Conservation (phyloP, 2,113 vertebrate species). For the Cephalopterus ornatus region DNA sequence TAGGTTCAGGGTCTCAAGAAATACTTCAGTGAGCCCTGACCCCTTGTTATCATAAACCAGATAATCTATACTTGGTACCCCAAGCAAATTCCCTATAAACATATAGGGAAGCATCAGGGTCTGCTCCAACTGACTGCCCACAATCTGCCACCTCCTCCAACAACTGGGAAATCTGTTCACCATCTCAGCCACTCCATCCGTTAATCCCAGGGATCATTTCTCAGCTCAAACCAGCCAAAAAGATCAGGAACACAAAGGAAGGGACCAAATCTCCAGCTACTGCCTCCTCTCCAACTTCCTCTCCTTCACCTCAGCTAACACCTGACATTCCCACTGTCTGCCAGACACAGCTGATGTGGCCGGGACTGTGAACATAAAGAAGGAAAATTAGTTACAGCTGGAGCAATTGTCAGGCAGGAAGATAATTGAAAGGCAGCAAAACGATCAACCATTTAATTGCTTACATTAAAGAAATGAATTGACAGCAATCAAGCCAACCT, state of each 20-base stretch:
- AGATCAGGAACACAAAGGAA: background rate
- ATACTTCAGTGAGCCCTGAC: background rate
- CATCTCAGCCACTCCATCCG: background rate
- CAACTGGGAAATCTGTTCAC: fast-evolving
- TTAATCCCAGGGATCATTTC: fast-evolving
- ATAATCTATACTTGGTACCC: background rate
- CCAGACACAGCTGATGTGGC: slow-evolving; percentile 14
- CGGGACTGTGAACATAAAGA: slow-evolving; percentile 28
- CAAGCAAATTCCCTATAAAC: background rate
- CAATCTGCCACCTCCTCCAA: background rate
- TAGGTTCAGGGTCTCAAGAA: background rate
- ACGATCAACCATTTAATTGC: slow-evolving; percentile 68
- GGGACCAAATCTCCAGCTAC: background rate
- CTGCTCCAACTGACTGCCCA: background rate
- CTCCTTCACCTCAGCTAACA: slow-evolving; percentile 33
- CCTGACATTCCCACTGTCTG: slow-evolving; percentile 5
- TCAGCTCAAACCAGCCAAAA: background rate
- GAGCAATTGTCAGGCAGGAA: slow-evolving; percentile 61
- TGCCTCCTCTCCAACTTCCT: background rate
- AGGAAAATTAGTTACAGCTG: slow-evolving; percentile 70
- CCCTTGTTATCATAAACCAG: fast-evolving
- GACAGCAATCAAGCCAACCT: slow-evolving; percentile 66
- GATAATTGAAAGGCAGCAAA: slow-evolving; percentile 67
- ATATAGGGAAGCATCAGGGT: fast-evolving
- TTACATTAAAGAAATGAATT: slow-evolving; percentile 70